phyloP scores from a whole-genome alignment of 2,113 vertebrate genomes.

The Triplophysa rosa region DNA sequence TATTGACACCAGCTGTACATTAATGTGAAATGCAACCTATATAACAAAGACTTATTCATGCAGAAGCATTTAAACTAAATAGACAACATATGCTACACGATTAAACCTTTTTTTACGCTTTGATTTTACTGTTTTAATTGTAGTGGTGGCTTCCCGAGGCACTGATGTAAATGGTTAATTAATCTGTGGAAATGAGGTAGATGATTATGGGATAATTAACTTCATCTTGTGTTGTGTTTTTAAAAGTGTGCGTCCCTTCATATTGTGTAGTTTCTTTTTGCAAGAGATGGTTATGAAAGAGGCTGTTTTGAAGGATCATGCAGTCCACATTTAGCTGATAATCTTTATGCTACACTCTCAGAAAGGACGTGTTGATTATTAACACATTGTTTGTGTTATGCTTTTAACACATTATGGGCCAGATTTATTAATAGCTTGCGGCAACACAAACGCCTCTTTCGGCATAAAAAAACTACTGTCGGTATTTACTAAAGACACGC shows the following conservation, averaged over 20 bases:
- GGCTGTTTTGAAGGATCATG: neutral
- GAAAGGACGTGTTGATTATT: too few relatives aligned
- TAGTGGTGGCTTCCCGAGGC: constrained; percentile 53
- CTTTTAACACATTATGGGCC: too few relatives aligned
- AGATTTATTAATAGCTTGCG: too few relatives aligned
- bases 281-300: neutral
- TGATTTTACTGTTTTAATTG: constrained; percentile 48
- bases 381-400: too few relatives aligned
- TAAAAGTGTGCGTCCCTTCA: neutral
- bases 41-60: neutral
- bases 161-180: constrained; percentile 57
- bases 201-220: constrained; percentile 64
- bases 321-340: neutral
- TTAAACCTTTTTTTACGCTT: neutral
- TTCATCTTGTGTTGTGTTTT: neutral
- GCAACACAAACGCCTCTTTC: too few relatives aligned
- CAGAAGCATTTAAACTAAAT: neutral
- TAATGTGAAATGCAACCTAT: neutral
- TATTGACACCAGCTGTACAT: constrained; percentile 1
- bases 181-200: constrained; percentile 62
- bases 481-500: too few relatives aligned
- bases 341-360: too few relatives aligned
- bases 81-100: neutral
- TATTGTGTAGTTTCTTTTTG: neutral
- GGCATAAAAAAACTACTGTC: too few relatives aligned